A percentile compares a stretch with the other conserved stretches of the same genome.
These are phyloP conservation scores for Anableps anableps DNA, from an alignment of 2,797 vertebrate species.

Conservation along the genomic window DNA sequence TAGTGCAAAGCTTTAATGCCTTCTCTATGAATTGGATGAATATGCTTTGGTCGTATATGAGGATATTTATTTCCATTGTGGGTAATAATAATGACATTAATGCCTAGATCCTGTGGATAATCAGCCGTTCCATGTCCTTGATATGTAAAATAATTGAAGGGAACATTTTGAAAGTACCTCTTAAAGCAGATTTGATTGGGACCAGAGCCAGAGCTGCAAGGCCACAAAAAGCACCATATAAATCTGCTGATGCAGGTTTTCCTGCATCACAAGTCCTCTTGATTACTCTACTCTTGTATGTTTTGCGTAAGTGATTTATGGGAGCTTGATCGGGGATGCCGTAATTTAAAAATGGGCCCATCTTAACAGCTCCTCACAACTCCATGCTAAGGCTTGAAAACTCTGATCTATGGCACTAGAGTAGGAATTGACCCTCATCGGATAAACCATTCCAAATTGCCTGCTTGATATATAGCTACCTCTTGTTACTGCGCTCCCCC, in stretches of 20 bases:
- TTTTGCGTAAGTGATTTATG: slow-evolving; percentile 71
- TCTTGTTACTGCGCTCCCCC: slow-evolving; percentile 76
- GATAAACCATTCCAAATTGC: slow-evolving; percentile 84
- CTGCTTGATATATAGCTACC: slow-evolving; percentile 82
- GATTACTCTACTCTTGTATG: slow-evolving; percentile 67
- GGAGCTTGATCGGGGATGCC: slow-evolving; percentile 65
- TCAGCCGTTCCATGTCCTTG: slow-evolving; percentile 57
- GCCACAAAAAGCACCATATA: slow-evolving; percentile 63
- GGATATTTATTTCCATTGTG: slow-evolving; percentile 50
- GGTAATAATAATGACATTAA: slow-evolving; percentile 61
- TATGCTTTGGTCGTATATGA: slow-evolving; percentile 51
- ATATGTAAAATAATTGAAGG: slow-evolving; percentile 63
- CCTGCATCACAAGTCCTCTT: slow-evolving; percentile 72
- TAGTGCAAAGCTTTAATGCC: slow-evolving; percentile 49
- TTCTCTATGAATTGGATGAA: slow-evolving; percentile 37
- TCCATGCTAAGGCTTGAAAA: slow-evolving; percentile 65
- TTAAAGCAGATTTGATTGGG: slow-evolving; percentile 66
- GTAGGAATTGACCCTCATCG: slow-evolving; percentile 82
- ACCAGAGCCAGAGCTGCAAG: slow-evolving; percentile 44
- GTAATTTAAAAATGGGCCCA: slow-evolving; percentile 68
- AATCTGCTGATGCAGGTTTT: slow-evolving; percentile 69
- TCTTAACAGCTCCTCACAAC: slow-evolving; percentile 61
- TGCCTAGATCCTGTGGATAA: slow-evolving; percentile 51
- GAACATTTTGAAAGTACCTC: slow-evolving; percentile 57
- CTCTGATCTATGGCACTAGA: slow-evolving; percentile 78